Conservation (phyloP, 1,140 invertebrate species). For the Tetranychus urticae region DNA sequence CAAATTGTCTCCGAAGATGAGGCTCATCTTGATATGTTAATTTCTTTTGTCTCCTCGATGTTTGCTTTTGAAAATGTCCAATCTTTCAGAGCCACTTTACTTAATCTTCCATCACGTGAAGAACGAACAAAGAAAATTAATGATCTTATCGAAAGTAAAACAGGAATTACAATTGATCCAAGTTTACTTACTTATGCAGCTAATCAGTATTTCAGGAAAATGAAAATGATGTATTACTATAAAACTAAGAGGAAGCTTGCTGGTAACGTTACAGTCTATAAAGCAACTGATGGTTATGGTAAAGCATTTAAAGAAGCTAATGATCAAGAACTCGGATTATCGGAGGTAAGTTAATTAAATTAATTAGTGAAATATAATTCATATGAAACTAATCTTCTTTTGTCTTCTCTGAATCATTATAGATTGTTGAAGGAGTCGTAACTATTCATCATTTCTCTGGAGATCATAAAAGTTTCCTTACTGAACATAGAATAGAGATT, state of each 20-base stretch:
- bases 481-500: background rate
- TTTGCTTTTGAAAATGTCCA: slow-evolving; percentile 52
- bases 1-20: slow-evolving; percentile 20
- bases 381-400: background rate
- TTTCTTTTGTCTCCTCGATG: slow-evolving; percentile 37
- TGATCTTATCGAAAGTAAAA: slow-evolving; percentile 18
- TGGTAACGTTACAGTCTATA: slow-evolving; percentile 47
- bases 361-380: background rate
- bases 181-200: slow-evolving; percentile 35
- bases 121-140: slow-evolving; percentile 19
- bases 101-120: slow-evolving; percentile 19
- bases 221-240: slow-evolving; percentile 43
- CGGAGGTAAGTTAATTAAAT: background rate
- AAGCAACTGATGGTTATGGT: slow-evolving; percentile 29
- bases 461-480: background rate
- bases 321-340: background rate
- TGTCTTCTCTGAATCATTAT: background rate
- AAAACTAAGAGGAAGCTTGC: slow-evolving; percentile 35
- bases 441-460: background rate
- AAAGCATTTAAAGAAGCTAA: background rate
- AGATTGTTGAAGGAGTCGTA: background rate
- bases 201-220: slow-evolving; percentile 44
- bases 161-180: slow-evolving; percentile 16
- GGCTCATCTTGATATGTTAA: slow-evolving; percentile 41
- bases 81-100: slow-evolving; percentile 33